Evolutionary conservation across 2,113 vertebrate genomes (phyloP), one percentile per base, ranked within the genome.

Genomic region (Leucopternis melanops): DNA sequence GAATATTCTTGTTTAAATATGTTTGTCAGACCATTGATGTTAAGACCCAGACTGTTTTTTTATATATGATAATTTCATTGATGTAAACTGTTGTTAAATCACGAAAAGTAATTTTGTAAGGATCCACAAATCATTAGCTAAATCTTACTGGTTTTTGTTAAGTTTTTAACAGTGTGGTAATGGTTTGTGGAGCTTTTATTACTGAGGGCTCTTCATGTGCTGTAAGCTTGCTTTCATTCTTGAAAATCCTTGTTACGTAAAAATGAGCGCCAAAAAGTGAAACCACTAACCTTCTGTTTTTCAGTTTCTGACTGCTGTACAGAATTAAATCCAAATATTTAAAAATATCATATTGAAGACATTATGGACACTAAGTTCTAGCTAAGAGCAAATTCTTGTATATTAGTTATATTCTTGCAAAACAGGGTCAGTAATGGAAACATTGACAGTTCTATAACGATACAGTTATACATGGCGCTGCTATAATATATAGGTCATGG

Each of bases 1-100:
- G 44, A 94, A 94, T 95, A 72, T 95, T 94, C 95, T 97, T 97
- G 94, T 96, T 50, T 96, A 92, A 95, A 91, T 95, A 84, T 87
- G 80, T 89, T 89, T 88, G 86, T 97, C 87, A 97, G 92, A 95
- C 95, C 79, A 49, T 86, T 95, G 55, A 82, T 95, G 88, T 97
- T 95, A 63, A 94, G 87, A 95, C 67, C 80, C 95, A 91, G 89
- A 54, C 32, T 95, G 88, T 26, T 94, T 27, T 95, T 75, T 89
- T 91, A 67, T 92, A 73, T 74, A 50, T 75, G 42, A 92, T 95
- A 66, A 84, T 88, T 97, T 95, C 86, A 96, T 87, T 21, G 16
- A 78, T 86, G 73, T 96, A 94, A 78, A 31, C 62, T 86, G 86
- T 94, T 83, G 52, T 36, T 91, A 91, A 94, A 90, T 94, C 74